These are phyloP conservation scores for Cistogaster globosa DNA, from an alignment of 2,888 invertebrate species.

Conservation along the genomic window DNA sequence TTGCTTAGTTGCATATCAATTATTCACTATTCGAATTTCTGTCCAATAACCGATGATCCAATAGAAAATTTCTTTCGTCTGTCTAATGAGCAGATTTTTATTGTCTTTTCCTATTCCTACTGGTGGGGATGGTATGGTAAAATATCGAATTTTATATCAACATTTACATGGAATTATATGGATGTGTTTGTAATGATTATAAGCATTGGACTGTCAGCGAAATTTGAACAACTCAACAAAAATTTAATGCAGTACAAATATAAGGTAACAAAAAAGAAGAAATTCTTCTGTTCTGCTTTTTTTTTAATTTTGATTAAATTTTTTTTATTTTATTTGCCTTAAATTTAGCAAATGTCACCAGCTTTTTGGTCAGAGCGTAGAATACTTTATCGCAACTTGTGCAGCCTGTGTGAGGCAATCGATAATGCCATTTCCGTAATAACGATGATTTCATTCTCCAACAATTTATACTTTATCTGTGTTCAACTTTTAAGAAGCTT, in stretches of 20 bases:
- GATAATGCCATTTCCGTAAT: slow-evolving; percentile 84
- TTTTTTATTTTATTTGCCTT: background rate
- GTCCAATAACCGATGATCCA: slow-evolving; percentile 78
- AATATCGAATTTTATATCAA: slow-evolving; percentile 85
- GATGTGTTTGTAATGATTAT: slow-evolving; percentile 89
- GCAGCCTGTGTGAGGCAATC: slow-evolving; percentile 83
- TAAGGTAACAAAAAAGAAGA: slow-evolving; percentile 82
- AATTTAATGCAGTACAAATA: slow-evolving; percentile 83
- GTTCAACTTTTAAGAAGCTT: slow-evolving; percentile 85
- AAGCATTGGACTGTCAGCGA: slow-evolving; percentile 87
- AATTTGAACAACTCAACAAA: slow-evolving; percentile 86
- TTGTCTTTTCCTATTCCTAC: slow-evolving; percentile 75
- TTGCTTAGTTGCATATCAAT: slow-evolving; percentile 78
- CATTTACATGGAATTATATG: slow-evolving; percentile 89
- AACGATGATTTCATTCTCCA: slow-evolving; percentile 84
- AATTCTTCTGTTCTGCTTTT: background rate
- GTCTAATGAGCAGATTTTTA: slow-evolving; percentile 77
- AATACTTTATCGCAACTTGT: slow-evolving; percentile 84
- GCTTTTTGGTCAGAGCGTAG: slow-evolving; percentile 84
- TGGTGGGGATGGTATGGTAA: slow-evolving; percentile 78
- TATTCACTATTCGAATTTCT: slow-evolving; percentile 77
- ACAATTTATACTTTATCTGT: slow-evolving; percentile 85
- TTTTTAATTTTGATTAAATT: background rate
- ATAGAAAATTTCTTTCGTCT: slow-evolving; percentile 78
- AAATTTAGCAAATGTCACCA: slow-evolving; percentile 77